Evolutionary conservation across 1,140 invertebrate genomes (phyloP).

Genomic region (Lepidotrigona ventralis): DNA sequence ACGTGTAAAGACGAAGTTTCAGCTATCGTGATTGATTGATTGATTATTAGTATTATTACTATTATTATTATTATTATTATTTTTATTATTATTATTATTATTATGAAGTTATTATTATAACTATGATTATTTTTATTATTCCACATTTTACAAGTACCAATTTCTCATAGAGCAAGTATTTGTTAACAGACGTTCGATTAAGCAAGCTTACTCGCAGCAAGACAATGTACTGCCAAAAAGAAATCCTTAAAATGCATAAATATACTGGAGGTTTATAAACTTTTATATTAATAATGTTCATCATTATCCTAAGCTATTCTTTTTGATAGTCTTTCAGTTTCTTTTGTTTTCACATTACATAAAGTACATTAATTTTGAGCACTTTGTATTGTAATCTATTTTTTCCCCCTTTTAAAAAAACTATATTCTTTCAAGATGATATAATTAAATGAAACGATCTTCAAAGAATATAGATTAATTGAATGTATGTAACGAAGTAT

Average conservation of each 20-base stretch:
- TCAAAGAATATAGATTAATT: constrained; percentile 4
- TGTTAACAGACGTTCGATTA: constrained; percentile 52
- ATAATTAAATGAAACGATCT: not conserved
- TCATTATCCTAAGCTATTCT: not conserved
- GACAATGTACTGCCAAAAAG: constrained; percentile 65
- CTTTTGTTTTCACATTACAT: not conserved
- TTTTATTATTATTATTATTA: constrained; percentile 39
- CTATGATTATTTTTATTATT: constrained; percentile 39
- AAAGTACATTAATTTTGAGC: constrained; percentile 2
- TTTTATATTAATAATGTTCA: constrained; percentile 54
- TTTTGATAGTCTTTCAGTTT: not conserved
- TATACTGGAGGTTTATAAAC: constrained; percentile 66
- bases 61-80: constrained; percentile 46
- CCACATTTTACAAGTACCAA: constrained; percentile 27
- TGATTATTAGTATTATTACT: constrained; percentile 41
- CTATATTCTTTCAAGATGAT: not conserved
- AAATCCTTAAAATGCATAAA: constrained; percentile 56
- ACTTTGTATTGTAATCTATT: constrained; percentile 11
- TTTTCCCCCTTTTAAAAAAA: constrained; percentile 7
- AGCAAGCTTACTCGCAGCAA: constrained; percentile 52
- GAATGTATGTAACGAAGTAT: not conserved
- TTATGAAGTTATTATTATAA: constrained; percentile 50
- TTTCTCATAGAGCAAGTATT: constrained; percentile 43
- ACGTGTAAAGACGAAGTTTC: constrained; percentile 71
- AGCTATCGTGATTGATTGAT: constrained; percentile 40